A percentile compares a stretch with the other conserved stretches of the same genome.
Conservation (phyloP, 2,888 invertebrate species). For the Halocaridina rubra region DNA sequence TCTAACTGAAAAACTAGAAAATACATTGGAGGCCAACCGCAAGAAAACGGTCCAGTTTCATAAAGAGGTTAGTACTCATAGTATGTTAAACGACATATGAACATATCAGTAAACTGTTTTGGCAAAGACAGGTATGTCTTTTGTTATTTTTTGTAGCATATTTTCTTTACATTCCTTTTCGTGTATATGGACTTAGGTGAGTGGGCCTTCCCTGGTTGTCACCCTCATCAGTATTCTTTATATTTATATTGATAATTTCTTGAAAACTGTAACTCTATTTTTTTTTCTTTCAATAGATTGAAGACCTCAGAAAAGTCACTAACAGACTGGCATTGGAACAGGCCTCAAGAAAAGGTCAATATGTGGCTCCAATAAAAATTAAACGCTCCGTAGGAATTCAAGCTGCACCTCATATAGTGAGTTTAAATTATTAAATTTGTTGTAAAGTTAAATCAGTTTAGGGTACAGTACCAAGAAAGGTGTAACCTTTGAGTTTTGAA, state of each 20-base stretch:
- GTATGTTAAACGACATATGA: background rate
- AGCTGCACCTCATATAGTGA: conserved; percentile 60
- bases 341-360: conserved; percentile 46
- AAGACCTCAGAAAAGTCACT: conserved; percentile 61
- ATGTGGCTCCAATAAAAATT: conserved; percentile 57
- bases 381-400: conserved; percentile 63
- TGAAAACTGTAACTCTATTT: background rate
- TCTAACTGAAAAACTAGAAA: conserved; percentile 48
- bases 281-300: conserved; percentile 12
- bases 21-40: conserved; percentile 50
- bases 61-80: conserved; percentile 52
- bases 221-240: too few relatives aligned
- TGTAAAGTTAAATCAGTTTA: too few relatives aligned
- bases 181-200: too few relatives aligned
- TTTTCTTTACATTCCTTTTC: too few relatives aligned
- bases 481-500: too few relatives aligned
- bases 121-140: too few relatives aligned
- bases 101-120: too few relatives aligned
- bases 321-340: conserved; percentile 55
- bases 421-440: too few relatives aligned
- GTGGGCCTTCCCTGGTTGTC: too few relatives aligned
- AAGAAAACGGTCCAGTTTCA: conserved; percentile 61
- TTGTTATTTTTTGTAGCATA: too few relatives aligned
- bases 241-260: too few relatives aligned
- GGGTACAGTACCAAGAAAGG: too few relatives aligned